phyloP scores from a whole-genome alignment of 2,113 vertebrate species.

The Ia io region DNA sequence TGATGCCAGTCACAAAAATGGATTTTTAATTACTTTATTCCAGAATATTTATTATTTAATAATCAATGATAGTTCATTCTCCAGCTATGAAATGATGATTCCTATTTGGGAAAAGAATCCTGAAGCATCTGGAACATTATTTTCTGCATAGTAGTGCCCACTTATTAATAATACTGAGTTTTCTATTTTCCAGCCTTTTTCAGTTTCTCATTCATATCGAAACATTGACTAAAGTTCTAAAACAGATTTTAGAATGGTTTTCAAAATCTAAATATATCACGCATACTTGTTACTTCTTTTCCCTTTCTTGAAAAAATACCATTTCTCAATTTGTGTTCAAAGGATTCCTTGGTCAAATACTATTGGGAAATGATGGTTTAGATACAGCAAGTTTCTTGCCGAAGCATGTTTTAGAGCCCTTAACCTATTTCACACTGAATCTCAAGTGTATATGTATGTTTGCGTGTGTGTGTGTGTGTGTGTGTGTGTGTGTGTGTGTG shows the following conservation, averaged over 20 bases:
- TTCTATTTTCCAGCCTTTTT: background rate
- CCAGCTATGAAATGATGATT: background rate
- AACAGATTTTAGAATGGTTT: background rate
- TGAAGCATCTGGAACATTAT: background rate
- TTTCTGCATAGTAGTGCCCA: background rate
- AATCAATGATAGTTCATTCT: background rate
- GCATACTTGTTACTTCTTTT: background rate
- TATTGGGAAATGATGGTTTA: background rate
- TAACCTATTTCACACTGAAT: background rate
- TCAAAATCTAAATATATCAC: background rate
- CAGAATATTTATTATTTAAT: background rate
- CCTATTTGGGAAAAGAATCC: background rate
- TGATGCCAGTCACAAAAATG: background rate
- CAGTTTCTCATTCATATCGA: background rate
- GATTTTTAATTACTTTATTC: background rate
- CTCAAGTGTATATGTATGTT: background rate
- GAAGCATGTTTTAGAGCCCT: background rate
- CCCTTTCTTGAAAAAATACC: background rate
- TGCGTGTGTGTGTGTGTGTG: background rate
- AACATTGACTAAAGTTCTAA: background rate
- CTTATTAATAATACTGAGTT: background rate
- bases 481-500: background rate
- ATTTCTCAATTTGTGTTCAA: background rate
- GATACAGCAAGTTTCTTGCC: background rate
- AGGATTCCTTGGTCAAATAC: background rate